Base-by-base conservation (phyloP, 2,113 vertebrate species). In the Irena cyanogastra region DNA sequence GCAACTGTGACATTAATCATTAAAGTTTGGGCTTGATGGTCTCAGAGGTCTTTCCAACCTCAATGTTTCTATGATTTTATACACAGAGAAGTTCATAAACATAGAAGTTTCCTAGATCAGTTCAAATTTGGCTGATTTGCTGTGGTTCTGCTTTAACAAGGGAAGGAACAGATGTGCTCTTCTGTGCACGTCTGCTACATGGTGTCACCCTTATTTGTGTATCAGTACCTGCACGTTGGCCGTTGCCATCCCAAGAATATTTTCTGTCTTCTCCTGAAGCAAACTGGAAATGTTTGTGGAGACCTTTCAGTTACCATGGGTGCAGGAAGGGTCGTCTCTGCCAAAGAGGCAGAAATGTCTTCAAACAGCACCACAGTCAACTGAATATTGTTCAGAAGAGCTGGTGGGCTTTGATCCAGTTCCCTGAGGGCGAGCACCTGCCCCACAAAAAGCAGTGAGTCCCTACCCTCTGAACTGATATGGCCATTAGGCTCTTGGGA, bases 161-260 rank as follows among this genome's bases (percentile, higher is more conserved):
- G 72, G 53, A 53, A 89, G 26, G 59, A 87, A 5, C 3, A 79
- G 49, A 54, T 4, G 10, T 37, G 27, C 16, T 42, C 8, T 56
- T 28, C 37, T 4, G 3, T 7, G 8, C 10, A 3, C 0, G 1
- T 30, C 23, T 64, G 31, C 23, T n/a, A 6, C 0, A 0, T 35
- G 39, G 5, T 44, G 39, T 8, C 45, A 71, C 19, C 28, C 20
- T 37, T 16, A 37, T 7, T 33, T 61, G 13, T 42, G 16, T 8
- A 10, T 11, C 56, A 66, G 37, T 4, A 45, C 28, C 49, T 70
- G 31, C 30, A n/a, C 4, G 6, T 7, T 65, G 47, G 6, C 23
- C 44, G 8, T 6, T 53, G 27, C 30, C 35, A 30, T 2, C 20
- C 57, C 35, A 45, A 45, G 20, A 42, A 4, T 18, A 28, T 74